These are phyloP conservation scores for Epinotia brunnichana DNA, from an alignment of 2,888 invertebrate species.

Conservation along the genomic window DNA sequence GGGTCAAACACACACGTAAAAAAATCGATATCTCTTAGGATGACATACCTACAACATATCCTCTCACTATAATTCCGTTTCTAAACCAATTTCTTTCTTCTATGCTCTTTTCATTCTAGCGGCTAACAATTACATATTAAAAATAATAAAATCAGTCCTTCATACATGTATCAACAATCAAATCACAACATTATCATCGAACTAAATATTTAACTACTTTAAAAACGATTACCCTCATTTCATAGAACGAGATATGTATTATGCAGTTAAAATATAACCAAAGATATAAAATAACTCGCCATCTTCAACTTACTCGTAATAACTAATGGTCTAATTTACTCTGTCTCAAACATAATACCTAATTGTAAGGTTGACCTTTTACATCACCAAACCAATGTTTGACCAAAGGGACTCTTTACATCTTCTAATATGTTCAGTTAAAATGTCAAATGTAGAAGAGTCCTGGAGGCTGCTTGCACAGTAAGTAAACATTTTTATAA, in stretches of 20 bases:
- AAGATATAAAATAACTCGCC: background rate
- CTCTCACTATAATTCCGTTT: background rate
- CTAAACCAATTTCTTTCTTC: background rate
- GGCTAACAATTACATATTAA: background rate
- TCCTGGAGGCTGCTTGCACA: too few species aligned
- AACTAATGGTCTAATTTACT: background rate
- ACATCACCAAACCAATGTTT: too few species aligned
- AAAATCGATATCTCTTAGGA: background rate
- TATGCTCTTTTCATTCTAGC: background rate
- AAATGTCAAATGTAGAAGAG: too few species aligned
- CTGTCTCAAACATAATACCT: background rate
- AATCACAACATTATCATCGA: background rate
- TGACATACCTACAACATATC: background rate
- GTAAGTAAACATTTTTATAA: too few species aligned
- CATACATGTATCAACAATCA: slow-evolving; percentile 2
- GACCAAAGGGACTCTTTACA: too few species aligned
- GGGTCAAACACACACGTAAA: background rate
- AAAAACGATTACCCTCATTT: background rate
- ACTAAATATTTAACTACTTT: background rate
- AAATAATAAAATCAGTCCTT: slow-evolving; percentile 22
- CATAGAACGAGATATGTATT: background rate
- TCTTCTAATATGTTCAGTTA: too few species aligned
- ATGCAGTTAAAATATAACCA: background rate
- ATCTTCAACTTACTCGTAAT: background rate
- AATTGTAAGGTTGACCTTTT: too few species aligned